A percentile compares a stretch with the other conserved stretches of the same genome.
Evolutionary conservation across 1,140 invertebrate genomes (phyloP).

Genomic region (Cotesia glomerata): DNA sequence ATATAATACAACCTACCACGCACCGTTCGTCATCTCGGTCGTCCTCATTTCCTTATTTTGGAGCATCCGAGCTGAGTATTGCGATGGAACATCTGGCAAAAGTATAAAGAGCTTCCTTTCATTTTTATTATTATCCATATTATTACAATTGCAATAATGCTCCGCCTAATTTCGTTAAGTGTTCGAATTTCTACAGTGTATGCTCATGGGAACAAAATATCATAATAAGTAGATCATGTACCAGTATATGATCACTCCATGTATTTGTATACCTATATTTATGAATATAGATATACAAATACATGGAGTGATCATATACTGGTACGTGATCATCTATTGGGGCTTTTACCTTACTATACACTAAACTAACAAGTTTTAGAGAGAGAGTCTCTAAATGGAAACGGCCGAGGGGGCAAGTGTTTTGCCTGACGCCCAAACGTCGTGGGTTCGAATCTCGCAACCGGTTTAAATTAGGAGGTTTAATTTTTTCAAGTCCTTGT

Average conservation of each 20-base stretch:
- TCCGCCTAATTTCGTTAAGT: too few relatives aligned
- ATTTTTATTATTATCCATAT: neutral
- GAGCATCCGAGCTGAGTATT: neutral
- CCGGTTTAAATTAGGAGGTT: neutral
- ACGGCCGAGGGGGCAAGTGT: neutral
- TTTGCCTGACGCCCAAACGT: neutral
- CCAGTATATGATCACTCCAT: too few relatives aligned
- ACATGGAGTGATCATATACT: too few relatives aligned
- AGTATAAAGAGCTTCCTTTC: neutral
- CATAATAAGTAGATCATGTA: too few relatives aligned
- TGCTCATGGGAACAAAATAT: too few relatives aligned
- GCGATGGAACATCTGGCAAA: neutral
- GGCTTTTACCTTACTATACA: too few relatives aligned
- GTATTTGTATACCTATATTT: too few relatives aligned
- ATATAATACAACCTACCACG: neutral
- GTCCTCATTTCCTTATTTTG: slow-evolving; percentile 14
- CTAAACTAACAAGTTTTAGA: too few relatives aligned
- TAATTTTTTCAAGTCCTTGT: slow-evolving; percentile 5
- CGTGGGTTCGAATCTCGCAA: neutral
- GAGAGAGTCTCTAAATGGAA: too few relatives aligned
- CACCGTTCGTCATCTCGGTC: slow-evolving; percentile 7
- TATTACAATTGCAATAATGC: neutral
- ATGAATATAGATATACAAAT: too few relatives aligned
- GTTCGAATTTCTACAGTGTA: too few relatives aligned
- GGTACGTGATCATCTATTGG: too few relatives aligned